Conservation (phyloP, 2,888 invertebrate genomes). For the Eurytoma californica region DNA sequence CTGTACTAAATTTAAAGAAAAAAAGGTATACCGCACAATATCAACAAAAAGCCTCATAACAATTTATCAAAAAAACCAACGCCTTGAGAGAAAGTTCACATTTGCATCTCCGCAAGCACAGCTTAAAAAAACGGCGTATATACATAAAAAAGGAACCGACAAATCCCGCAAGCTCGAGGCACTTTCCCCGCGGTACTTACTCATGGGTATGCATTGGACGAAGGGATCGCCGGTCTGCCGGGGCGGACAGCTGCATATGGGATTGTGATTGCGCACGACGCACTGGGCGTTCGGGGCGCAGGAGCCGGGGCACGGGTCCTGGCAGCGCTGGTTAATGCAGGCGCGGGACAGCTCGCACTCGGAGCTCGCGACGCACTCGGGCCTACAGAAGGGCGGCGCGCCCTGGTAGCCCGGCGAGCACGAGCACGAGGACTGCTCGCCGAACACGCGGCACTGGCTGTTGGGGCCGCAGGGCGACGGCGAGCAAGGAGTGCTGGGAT, state of each 20-base stretch:
- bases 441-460: conserved; percentile 75
- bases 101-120: too few relatives aligned
- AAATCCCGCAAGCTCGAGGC: background rate
- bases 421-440: conserved; percentile 76
- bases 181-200: conserved; percentile 39
- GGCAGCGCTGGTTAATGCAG: conserved; percentile 78
- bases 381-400: conserved; percentile 76
- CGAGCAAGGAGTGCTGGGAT: conserved; percentile 40
- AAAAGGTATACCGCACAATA: too few relatives aligned
- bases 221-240: conserved; percentile 78
- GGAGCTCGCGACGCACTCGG: conserved; percentile 77
- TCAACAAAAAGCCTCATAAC: too few relatives aligned
- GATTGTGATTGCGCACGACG: conserved; percentile 78
- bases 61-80: too few relatives aligned
- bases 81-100: too few relatives aligned
- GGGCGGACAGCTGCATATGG: conserved; percentile 78
- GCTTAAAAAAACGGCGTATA: too few relatives aligned
- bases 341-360: conserved; percentile 78
- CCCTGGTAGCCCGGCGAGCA: conserved; percentile 77
- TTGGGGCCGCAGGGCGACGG: conserved; percentile 60
- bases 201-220: conserved; percentile 40
- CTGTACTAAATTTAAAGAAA: too few relatives aligned
- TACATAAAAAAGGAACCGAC: conserved; percentile 7
- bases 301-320: conserved; percentile 77
- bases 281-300: conserved; percentile 78